These are phyloP conservation scores for Tychaedon coryphoeus DNA, from an alignment of 2,113 vertebrate genomes.

Conservation along the genomic window DNA sequence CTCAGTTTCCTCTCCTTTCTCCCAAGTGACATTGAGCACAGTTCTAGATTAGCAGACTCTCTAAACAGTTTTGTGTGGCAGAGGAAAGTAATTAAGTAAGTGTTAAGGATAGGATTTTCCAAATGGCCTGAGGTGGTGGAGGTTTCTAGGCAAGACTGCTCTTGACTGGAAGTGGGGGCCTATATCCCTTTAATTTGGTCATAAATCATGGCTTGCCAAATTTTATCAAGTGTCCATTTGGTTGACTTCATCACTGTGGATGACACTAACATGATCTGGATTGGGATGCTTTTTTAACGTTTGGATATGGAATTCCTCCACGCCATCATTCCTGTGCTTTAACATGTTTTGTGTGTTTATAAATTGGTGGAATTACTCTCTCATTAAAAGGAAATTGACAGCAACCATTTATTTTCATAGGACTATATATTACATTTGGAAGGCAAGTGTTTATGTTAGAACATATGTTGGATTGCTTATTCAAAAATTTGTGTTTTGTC, in stretches of 20 bases:
- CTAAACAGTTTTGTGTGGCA: background rate
- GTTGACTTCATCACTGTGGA: background rate
- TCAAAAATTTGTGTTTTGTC: constrained; percentile 57
- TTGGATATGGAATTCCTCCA: background rate
- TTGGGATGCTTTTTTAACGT: background rate
- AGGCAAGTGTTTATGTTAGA: constrained; percentile 68
- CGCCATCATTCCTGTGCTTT: background rate
- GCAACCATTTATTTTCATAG: constrained; percentile 73
- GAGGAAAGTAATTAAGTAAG: constrained; percentile 1
- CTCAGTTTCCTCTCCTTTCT: background rate
- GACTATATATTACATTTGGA: constrained; percentile 62
- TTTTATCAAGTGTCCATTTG: background rate
- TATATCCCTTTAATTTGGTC: background rate
- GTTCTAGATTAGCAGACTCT: background rate
- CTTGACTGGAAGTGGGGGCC: background rate
- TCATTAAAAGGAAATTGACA: constrained; percentile 64
- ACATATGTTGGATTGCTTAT: constrained; percentile 67
- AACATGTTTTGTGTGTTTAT: constrained; percentile 42
- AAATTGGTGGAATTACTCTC: constrained; percentile 37
- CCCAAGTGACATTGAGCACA: background rate
- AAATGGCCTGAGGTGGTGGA: background rate
- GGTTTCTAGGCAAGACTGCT: background rate
- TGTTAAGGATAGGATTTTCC: background rate
- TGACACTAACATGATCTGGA: background rate
- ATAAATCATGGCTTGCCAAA: background rate